Conservation (phyloP, 1,140 invertebrate genomes). For the Aphelenchoides besseyi region DNA sequence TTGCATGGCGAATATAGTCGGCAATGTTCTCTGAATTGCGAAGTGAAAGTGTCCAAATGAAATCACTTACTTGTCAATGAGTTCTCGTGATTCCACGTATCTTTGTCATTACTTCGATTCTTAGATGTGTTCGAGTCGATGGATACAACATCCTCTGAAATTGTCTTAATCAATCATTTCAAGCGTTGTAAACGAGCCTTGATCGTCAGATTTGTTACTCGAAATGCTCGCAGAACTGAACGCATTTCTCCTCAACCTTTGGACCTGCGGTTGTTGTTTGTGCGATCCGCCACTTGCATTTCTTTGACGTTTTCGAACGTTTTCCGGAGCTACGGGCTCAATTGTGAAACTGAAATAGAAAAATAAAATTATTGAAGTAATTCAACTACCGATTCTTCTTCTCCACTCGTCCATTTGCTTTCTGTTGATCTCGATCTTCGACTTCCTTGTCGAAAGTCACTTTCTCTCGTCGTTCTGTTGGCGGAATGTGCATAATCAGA, state of each 20-base stretch:
- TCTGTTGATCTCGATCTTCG: background rate
- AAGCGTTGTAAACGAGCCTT: background rate
- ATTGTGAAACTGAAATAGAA: conserved; percentile 26
- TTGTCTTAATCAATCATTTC: background rate
- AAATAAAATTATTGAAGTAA: background rate
- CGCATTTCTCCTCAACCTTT: background rate
- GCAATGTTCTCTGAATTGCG: conserved; percentile 46
- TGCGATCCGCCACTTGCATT: background rate
- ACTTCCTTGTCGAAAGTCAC: conserved; percentile 1
- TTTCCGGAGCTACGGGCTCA: conserved; percentile 21
- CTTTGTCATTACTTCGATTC: background rate
- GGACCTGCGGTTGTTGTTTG: background rate
- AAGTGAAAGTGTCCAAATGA: background rate
- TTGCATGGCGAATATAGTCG: conserved; percentile 56
- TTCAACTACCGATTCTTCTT: background rate
- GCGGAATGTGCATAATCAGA: background rate
- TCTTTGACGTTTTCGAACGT: background rate
- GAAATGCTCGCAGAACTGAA: background rate
- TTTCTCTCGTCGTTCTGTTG: background rate
- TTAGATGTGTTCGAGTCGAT: background rate
- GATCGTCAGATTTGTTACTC: conserved; percentile 6
- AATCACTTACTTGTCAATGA: background rate
- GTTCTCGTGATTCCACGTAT: conserved; percentile 7
- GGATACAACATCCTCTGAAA: conserved; percentile 6
- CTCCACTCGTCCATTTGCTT: background rate